Evolutionary conservation across 2,113 vertebrate genomes (phyloP).

Genomic region (Etheostoma spectabile): DNA sequence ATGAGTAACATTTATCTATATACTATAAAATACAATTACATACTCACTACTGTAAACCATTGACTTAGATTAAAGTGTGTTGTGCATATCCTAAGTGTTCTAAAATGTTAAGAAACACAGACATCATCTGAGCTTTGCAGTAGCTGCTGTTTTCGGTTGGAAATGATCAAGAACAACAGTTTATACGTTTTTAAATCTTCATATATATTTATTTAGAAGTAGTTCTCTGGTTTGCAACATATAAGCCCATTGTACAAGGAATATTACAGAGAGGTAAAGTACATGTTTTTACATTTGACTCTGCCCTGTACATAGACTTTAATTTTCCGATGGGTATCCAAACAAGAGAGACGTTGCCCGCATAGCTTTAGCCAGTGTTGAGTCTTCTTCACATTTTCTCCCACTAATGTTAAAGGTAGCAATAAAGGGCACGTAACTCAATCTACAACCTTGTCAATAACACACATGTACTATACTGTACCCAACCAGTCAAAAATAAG

Average conservation of each 20-base stretch:
- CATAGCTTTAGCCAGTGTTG: constrained; percentile 20
- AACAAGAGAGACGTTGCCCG: constrained; percentile 23
- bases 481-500: constrained; percentile 42
- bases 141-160: not conserved
- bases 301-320: constrained; percentile 44
- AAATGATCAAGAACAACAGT: constrained; percentile 1
- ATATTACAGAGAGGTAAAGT: constrained; percentile 74
- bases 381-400: constrained; percentile 12
- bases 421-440: constrained; percentile 49
- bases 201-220: constrained; percentile 77
- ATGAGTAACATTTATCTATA: not conserved
- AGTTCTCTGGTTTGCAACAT: constrained; percentile 75
- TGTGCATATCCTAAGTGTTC: not conserved
- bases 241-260: constrained; percentile 69
- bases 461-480: constrained; percentile 49
- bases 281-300: constrained; percentile 68
- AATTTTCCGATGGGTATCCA: constrained; percentile 44
- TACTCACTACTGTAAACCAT: not conserved
- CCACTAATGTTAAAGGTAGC: constrained; percentile 38
- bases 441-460: constrained; percentile 45
- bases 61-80: not conserved
- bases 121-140: not conserved
- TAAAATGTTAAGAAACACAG: not conserved
- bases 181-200: constrained; percentile 42
- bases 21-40: not conserved